phyloP scores from a whole-genome alignment of 2,113 vertebrate species.

The Jacana jacana region DNA sequence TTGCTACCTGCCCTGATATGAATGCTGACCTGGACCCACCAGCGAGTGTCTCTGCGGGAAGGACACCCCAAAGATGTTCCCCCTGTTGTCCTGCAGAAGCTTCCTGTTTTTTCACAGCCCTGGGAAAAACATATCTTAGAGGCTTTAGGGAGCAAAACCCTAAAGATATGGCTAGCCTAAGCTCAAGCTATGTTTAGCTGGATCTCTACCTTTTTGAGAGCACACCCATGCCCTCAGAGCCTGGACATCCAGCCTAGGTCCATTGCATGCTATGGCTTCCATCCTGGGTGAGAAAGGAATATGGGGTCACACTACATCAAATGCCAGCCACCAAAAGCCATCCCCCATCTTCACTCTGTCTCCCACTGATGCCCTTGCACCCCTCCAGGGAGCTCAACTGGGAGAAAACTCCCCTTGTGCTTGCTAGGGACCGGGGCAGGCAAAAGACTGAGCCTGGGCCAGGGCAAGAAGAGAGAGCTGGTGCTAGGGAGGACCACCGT shows the following conservation, averaged over 20 bases:
- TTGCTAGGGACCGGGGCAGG: not conserved
- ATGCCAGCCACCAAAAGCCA: not conserved
- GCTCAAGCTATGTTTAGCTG: not conserved
- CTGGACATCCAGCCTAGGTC: not conserved
- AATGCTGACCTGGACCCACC: not conserved
- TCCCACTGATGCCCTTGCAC: not conserved
- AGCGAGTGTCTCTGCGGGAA: not conserved
- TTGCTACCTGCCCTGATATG: not conserved
- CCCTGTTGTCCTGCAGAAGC: not conserved
- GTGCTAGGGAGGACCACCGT: not conserved
- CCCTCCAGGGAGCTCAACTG: not conserved
- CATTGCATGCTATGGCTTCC: not conserved
- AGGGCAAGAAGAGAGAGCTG: not conserved
- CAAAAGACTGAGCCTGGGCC: not conserved
- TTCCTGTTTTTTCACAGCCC: not conserved
- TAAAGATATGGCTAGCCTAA: not conserved
- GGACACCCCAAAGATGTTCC: not conserved
- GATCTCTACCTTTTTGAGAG: not conserved
- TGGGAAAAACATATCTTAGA: rapidly evolving
- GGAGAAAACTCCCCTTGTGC: not conserved
- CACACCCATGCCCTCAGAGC: not conserved
- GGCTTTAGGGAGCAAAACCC: not conserved
- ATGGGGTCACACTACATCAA: not conserved
- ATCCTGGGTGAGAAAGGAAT: not conserved
- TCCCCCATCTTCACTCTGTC: rapidly evolving